A percentile compares a stretch with the other conserved stretches of the same genome.
phyloP scores from a whole-genome alignment of 2,797 vertebrate species.

The Galago senegalensis region DNA sequence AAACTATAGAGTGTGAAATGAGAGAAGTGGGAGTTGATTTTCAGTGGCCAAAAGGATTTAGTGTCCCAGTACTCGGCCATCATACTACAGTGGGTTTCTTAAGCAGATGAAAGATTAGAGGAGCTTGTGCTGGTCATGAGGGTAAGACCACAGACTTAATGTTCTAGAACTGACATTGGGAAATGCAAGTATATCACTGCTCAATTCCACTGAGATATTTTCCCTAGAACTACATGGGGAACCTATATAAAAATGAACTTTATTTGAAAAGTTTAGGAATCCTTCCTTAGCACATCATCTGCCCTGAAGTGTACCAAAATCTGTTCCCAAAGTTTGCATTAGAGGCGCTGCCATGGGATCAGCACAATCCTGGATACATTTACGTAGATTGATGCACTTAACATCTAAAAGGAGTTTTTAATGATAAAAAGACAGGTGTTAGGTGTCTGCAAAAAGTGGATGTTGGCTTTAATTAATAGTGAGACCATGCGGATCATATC shows the following conservation, averaged over 20 bases:
- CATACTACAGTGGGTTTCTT: slow-evolving; percentile 63
- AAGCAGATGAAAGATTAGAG: slow-evolving; percentile 63
- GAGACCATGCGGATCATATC: not conserved
- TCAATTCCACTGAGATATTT: not conserved
- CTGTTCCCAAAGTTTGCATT: not conserved
- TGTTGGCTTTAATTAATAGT: not conserved
- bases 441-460: not conserved
- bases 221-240: slow-evolving; percentile 16
- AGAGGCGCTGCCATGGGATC: not conserved
- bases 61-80: slow-evolving; percentile 52
- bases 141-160: slow-evolving; percentile 25
- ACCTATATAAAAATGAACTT: slow-evolving; percentile 55
- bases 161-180: slow-evolving; percentile 77
- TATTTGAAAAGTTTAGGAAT: slow-evolving; percentile 50
- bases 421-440: not conserved
- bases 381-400: not conserved
- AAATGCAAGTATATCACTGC: slow-evolving; percentile 59
- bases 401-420: not conserved
- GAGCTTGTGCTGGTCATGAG: slow-evolving; percentile 32
- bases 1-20: slow-evolving; percentile 63
- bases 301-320: not conserved
- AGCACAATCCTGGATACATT: not conserved
- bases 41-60: not conserved
- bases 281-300: not conserved
- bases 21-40: slow-evolving; percentile 29